Evolutionary conservation across 2,888 invertebrate species (phyloP).

Genomic region (Prosapia bicincta): DNA sequence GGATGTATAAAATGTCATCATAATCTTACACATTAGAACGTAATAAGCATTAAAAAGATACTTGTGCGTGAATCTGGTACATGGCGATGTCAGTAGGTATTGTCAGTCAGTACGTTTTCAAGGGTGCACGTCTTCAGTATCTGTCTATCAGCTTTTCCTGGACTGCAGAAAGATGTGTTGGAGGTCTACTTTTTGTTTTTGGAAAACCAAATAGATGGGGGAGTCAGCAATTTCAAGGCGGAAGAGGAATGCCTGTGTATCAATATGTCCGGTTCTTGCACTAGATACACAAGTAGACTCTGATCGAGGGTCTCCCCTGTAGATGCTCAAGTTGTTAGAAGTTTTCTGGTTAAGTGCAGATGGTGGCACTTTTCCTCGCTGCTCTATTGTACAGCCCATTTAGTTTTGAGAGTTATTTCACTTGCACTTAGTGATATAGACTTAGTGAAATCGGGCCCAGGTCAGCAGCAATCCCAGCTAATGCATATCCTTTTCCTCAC

Average conservation of each 20-base stretch:
- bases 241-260: too few relatives aligned
- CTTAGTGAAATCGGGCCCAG: too few relatives aligned
- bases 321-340: neutral
- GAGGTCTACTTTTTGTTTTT: neutral
- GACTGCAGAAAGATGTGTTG: neutral
- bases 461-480: neutral
- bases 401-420: neutral
- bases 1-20: too few relatives aligned
- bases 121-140: neutral
- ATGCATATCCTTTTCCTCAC: neutral
- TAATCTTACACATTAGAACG: too few relatives aligned
- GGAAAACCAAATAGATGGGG: neutral
- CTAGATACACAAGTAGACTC: neutral
- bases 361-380: neutral
- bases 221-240: neutral
- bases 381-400: neutral
- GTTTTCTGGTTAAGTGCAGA: neutral
- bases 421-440: neutral
- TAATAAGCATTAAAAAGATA: too few relatives aligned
- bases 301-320: neutral
- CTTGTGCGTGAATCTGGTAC: neutral
- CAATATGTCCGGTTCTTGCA: neutral
- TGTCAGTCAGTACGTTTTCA: neutral
- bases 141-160: neutral
- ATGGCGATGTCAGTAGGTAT: neutral